phyloP scores from a whole-genome alignment of 2,797 vertebrate species.

The Melanotaenia parkinsoni region DNA sequence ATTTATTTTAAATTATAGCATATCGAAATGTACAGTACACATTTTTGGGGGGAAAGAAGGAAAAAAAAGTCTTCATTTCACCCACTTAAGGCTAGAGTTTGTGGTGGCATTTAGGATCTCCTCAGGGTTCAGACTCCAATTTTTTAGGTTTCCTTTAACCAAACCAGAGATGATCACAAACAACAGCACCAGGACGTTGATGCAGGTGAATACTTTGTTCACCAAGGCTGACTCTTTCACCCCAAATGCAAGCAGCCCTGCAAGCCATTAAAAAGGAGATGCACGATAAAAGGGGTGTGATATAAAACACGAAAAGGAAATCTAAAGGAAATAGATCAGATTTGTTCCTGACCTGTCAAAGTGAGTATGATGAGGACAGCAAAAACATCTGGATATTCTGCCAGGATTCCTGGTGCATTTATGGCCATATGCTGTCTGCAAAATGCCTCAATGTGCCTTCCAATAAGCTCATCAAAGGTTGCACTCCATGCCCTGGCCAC shows the following conservation, averaged over 20 bases:
- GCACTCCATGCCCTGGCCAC: conserved; percentile 96
- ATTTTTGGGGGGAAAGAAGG: not conserved
- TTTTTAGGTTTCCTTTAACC: conserved; percentile 89
- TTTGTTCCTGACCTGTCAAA: conserved; percentile 85
- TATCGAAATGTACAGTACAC: not conserved
- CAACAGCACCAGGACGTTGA: conserved; percentile 92
- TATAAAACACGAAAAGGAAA: too few species aligned
- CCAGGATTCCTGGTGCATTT: conserved; percentile 87
- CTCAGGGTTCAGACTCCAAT: conserved; percentile 88
- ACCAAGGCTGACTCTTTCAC: conserved; percentile 97
- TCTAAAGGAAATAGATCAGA: not conserved
- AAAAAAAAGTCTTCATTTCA: conserved; percentile 19
- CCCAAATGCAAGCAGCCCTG: conserved; percentile 91
- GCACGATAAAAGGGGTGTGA: not conserved
- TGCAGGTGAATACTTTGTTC: conserved; percentile 94
- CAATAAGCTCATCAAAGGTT: conserved; percentile 93
- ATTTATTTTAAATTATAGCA: not conserved
- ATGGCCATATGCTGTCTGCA: conserved; percentile 86
- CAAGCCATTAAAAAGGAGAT: not conserved
- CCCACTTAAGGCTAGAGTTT: conserved; percentile 81
- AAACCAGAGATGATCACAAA: conserved; percentile 92
- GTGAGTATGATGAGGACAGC: conserved; percentile 91
- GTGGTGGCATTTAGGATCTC: conserved; percentile 78
- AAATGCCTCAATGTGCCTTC: conserved; percentile 85
- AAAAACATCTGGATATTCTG: conserved; percentile 92